These are phyloP conservation scores for Seladonia tumulorum DNA, from an alignment of 2,888 invertebrate species.

Conservation along the genomic window DNA sequence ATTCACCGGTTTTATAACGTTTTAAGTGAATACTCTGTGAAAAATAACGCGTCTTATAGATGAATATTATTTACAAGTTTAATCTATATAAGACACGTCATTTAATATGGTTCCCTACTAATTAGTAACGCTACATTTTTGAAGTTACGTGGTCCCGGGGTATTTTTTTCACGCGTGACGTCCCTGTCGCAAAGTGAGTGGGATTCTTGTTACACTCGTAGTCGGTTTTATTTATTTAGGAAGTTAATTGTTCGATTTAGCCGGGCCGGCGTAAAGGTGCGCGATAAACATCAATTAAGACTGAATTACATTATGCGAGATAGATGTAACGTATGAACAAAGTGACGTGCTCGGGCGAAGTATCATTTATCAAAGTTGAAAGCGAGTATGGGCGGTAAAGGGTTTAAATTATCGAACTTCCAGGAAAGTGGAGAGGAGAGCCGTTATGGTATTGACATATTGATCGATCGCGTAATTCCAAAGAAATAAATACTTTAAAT, in stretches of 20 bases:
- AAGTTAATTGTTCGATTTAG: background rate
- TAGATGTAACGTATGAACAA: slow-evolving; percentile 53
- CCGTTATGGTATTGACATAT: slow-evolving; percentile 65
- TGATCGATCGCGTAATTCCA: slow-evolving; percentile 58
- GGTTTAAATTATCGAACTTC: slow-evolving; percentile 72
- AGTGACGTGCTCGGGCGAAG: slow-evolving; percentile 52
- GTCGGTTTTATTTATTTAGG: background rate
- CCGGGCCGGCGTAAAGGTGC: background rate
- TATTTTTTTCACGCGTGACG: background rate
- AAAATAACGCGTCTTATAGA: too few relatives aligned
- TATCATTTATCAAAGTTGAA: slow-evolving; percentile 70
- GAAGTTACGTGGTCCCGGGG: too few relatives aligned
- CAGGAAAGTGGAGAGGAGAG: slow-evolving; percentile 49
- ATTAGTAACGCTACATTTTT: too few relatives aligned
- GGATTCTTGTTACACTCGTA: background rate
- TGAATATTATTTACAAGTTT: too few relatives aligned
- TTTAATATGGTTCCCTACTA: too few relatives aligned
- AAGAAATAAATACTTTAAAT: slow-evolving; percentile 59
- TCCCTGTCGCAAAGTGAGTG: too few relatives aligned
- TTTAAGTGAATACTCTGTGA: too few relatives aligned
- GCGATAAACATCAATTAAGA: slow-evolving; percentile 43
- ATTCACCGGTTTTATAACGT: too few relatives aligned
- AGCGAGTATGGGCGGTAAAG: slow-evolving; percentile 60
- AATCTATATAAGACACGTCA: too few relatives aligned
- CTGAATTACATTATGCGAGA: slow-evolving; percentile 38